Conservation (phyloP, 1,140 invertebrate species). For the Drosophila pallidifrons region DNA sequence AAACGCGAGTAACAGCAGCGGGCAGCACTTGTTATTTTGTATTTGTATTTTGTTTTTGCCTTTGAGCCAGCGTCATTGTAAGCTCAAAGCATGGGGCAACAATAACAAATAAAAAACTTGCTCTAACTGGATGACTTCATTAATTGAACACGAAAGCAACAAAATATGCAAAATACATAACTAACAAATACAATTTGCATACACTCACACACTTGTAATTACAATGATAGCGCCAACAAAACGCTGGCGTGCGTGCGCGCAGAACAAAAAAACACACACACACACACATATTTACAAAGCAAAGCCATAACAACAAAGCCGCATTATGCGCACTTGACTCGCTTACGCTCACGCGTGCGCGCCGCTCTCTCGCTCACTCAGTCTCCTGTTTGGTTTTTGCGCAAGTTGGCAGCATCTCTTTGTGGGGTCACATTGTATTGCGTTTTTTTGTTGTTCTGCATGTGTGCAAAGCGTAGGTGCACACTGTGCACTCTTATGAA, state of each 20-base stretch:
- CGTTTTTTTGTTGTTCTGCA: neutral
- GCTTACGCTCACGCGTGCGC: neutral
- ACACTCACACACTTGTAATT: constrained; percentile 13
- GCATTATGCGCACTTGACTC: constrained; percentile 38
- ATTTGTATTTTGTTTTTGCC: neutral
- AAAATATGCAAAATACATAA: constrained; percentile 40
- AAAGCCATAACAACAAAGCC: constrained; percentile 8
- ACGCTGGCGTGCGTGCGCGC: constrained; percentile 35
- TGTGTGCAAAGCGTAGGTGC: constrained; percentile 32
- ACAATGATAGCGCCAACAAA: constrained; percentile 22
- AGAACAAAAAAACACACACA: constrained; percentile 12
- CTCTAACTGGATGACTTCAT: constrained; percentile 77
- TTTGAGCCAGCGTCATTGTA: constrained; percentile 30
- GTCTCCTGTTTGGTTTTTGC: constrained; percentile 8
- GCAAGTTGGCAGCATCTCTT: constrained; percentile 34
- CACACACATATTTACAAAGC: neutral
- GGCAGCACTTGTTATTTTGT: constrained; percentile 18
- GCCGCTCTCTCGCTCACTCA: neutral
- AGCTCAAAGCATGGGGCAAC: constrained; percentile 23
- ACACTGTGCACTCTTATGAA: constrained; percentile 5
- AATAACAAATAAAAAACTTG: constrained; percentile 43
- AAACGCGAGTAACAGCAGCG: neutral
- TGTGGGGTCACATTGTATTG: constrained; percentile 1
- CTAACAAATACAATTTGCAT: constrained; percentile 9
- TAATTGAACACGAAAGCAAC: constrained; percentile 53